Conservation (phyloP, 1,140 invertebrate species). For the Heliconius hermathena region DNA sequence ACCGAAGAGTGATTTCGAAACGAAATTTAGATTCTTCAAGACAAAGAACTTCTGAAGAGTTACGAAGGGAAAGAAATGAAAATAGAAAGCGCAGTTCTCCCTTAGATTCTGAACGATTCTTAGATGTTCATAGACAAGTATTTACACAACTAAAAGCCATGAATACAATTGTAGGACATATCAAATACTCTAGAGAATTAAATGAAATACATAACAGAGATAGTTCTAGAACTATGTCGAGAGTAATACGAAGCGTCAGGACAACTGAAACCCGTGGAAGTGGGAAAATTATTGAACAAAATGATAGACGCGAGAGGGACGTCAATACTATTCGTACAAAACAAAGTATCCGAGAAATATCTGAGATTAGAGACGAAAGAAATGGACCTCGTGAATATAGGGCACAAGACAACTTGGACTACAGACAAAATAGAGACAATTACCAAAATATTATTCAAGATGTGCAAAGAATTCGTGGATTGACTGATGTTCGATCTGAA, state of each 20-base stretch:
- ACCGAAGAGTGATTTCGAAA: not conserved
- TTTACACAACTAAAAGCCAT: not conserved
- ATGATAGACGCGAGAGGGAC: not conserved
- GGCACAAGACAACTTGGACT: not conserved
- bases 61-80: not conserved
- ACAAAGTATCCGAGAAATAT: not conserved
- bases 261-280: not conserved
- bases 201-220: not conserved
- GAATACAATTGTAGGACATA: slow-evolving; percentile 10
- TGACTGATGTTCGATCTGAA: not conserved
- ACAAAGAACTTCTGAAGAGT: not conserved
- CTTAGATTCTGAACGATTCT: not conserved
- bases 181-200: not conserved
- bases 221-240: not conserved
- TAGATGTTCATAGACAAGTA: not conserved
- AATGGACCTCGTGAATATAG: not conserved
- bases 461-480: not conserved
- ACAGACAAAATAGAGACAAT: not conserved
- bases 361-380: not conserved
- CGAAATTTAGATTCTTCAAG: not conserved
- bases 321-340: not conserved
- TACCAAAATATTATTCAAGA: not conserved
- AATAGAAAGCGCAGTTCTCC: not conserved
- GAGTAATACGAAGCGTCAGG: not conserved
- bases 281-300: not conserved